These are phyloP conservation scores for Ceyx margarethae DNA, from an alignment of 2,113 vertebrate genomes.

Conservation along the genomic window DNA sequence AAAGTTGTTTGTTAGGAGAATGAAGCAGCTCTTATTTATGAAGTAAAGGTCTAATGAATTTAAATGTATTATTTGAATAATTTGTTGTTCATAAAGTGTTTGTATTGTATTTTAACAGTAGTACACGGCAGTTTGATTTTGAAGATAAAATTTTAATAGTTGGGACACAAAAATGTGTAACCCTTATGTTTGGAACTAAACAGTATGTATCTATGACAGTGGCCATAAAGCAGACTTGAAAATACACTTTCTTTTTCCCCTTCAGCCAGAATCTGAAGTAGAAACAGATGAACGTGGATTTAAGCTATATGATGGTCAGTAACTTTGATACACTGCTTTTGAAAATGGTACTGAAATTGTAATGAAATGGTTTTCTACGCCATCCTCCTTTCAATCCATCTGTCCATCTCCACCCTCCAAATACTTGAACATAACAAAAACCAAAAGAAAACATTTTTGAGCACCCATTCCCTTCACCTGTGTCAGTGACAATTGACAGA, in stretches of 20 bases:
- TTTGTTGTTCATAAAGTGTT: background rate
- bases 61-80: background rate
- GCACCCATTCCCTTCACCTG: accelerated
- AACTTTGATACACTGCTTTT: background rate
- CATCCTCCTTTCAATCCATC: background rate
- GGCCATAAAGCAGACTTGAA: background rate
- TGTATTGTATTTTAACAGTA: background rate
- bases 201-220: background rate
- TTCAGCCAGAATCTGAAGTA: constrained; percentile 84
- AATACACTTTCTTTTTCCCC: background rate
- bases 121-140: background rate
- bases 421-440: background rate
- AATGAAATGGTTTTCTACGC: background rate
- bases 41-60: background rate
- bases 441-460: background rate
- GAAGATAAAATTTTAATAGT: background rate
- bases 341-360: background rate
- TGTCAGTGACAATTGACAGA: background rate
- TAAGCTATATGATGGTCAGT: constrained; percentile 91
- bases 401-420: background rate
- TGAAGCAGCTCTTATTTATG: background rate
- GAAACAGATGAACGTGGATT: constrained; percentile 86
- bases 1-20: background rate
- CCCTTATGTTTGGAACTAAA: background rate
- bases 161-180: background rate